These are phyloP conservation scores for Rhea pennata DNA, from an alignment of 2,113 vertebrate genomes.

Conservation along the genomic window DNA sequence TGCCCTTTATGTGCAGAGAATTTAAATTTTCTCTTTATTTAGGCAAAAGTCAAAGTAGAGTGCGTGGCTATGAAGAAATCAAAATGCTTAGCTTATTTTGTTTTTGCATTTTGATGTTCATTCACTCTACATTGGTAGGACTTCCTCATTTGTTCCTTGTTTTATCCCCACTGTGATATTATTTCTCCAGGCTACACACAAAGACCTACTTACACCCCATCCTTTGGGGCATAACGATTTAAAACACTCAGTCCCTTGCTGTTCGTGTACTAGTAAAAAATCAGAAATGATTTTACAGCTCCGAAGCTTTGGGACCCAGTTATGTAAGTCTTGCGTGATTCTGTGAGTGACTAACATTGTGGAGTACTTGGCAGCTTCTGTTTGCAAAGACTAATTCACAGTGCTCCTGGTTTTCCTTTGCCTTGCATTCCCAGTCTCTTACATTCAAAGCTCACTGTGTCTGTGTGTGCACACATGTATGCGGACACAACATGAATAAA, in stretches of 20 bases:
- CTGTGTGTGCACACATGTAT: too few relatives aligned
- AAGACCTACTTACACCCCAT: neutral
- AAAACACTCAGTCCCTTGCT: neutral
- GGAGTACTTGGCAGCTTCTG: neutral
- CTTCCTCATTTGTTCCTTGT: neutral
- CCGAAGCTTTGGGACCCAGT: neutral
- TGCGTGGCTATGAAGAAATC: neutral
- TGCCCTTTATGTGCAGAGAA: neutral
- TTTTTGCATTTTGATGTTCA: neutral
- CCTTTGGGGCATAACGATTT: fast-evolving
- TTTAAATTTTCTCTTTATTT: neutral
- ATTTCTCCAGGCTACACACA: neutral
- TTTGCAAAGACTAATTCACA: neutral
- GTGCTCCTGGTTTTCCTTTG: neutral
- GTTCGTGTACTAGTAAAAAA: neutral
- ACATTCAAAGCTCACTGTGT: neutral
- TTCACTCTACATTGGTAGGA: neutral
- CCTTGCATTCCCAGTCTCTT: neutral
- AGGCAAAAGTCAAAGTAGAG: neutral
- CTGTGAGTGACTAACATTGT: neutral
- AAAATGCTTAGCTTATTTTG: neutral
- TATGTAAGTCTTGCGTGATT: neutral
- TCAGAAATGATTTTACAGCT: neutral
- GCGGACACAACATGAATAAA: neutral
- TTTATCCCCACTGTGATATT: neutral